Evolutionary conservation across 2,113 vertebrate species (phyloP), one percentile per base, ranked within the genome.

Genomic region (Datnioides undecimradiatus): DNA sequence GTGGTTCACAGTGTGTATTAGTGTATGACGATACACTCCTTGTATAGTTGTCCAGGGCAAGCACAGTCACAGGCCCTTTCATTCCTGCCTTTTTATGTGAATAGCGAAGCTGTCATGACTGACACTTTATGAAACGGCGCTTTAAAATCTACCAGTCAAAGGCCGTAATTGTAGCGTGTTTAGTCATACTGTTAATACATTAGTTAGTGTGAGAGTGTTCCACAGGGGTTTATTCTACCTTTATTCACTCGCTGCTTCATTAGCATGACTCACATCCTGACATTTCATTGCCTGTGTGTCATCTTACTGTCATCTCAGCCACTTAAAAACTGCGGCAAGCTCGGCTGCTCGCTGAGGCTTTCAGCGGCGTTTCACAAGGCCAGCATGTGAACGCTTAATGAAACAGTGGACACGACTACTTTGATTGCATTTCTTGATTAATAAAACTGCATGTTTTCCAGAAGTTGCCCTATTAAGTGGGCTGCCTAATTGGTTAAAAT

Each of bases 211-310:
- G 60, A 34, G 55, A 80, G 78, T 46, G 51, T 77, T 88, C 67
- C 65, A 67, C 48, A 45, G 66, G 78, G 75, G 29, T 74, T 81
- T 12, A 55, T 75, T 81, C 65, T 74, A 63, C 72, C 76, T 83
- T 82, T 71, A 60, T 89, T 80, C 75, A 72, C 0, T 48, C 31
- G 11, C 38, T 80, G 54, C 71, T 69, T 87, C 76, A 82, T 71
- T 83, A 87, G 68, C 14, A 33, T 89, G 85, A 89, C 55, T 91
- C 83, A 87, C 78, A 87, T 80, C 72, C 63, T 80, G 86, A 76
- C 77, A 76, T 90, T 88, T 88, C 72, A 76, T 63, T 8, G 51
- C 68, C 43, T 5, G 45, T 11, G 82, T 80, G 80, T 84, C 84
- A 77, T 89, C 69, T 57, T 59, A 54, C 71, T 76, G 80, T 87